phyloP scores from a whole-genome alignment of 2,797 vertebrate species.

The Microctenopoma stevenorrisi region DNA sequence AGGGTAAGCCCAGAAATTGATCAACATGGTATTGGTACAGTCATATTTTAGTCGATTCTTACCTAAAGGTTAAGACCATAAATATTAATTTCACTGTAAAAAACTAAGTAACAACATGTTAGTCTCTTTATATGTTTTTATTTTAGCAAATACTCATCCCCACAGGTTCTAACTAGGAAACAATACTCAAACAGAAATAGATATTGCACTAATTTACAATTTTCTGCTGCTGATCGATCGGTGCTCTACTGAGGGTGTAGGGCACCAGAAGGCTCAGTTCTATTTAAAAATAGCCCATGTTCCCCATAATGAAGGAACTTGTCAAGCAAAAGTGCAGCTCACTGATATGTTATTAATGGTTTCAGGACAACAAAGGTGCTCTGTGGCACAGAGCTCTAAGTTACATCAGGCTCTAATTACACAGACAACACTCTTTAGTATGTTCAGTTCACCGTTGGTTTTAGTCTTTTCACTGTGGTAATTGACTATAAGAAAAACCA shows the following conservation, averaged over 20 bases:
- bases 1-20: neutral
- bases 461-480: neutral
- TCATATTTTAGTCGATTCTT: neutral
- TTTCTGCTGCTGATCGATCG: slow-evolving; percentile 10
- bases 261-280: neutral
- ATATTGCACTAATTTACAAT: neutral
- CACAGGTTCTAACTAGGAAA: neutral
- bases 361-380: neutral
- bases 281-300: neutral
- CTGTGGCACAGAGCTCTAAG: neutral
- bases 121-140: no score
- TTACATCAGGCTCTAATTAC: neutral
- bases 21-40: neutral
- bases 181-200: neutral
- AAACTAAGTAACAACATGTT: no score
- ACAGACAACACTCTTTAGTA: neutral
- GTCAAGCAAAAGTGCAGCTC: neutral
- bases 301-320: neutral
- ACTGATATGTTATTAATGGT: neutral
- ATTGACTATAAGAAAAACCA: slow-evolving; percentile 1
- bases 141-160: neutral
- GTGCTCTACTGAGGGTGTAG: neutral
- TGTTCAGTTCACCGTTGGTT: neutral
- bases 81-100: no score
- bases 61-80: neutral